These are phyloP conservation scores for Lathamus discolor DNA, from an alignment of 2,113 vertebrate species.

Conservation along the genomic window DNA sequence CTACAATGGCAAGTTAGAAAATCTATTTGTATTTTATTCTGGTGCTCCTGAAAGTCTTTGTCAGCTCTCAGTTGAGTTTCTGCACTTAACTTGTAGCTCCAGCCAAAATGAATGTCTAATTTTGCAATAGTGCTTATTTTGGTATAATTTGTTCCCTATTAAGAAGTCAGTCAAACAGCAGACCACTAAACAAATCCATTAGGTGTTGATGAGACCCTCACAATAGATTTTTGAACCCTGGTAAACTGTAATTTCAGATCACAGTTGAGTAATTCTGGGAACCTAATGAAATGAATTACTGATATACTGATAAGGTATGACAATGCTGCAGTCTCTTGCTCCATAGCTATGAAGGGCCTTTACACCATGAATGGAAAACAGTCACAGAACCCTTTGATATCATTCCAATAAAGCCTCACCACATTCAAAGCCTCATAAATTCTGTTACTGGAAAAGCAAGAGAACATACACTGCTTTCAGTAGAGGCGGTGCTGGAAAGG, in stretches of 20 bases:
- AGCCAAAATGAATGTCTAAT: neutral
- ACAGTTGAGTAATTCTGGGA: neutral
- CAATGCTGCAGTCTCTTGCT: neutral
- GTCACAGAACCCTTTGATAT: neutral
- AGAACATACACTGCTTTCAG: neutral
- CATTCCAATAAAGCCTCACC: neutral
- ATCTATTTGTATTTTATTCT: neutral
- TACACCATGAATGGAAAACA: neutral
- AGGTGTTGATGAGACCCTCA: fast-evolving
- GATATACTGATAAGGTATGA: neutral
- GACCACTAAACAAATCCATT: neutral
- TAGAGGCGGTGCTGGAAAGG: neutral
- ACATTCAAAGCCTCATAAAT: conserved; percentile 20
- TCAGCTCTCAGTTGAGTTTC: neutral
- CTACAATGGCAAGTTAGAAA: neutral
- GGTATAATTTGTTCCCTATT: neutral
- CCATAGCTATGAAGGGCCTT: neutral
- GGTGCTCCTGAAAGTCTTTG: neutral
- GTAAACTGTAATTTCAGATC: neutral
- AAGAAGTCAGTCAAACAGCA: neutral
- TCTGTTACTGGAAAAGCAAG: conserved; percentile 24
- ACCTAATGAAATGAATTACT: neutral
- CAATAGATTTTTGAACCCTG: neutral
- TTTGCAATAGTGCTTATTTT: neutral
- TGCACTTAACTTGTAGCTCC: neutral